Base-by-base conservation (phyloP, 23 tunicate species). In the Clavelina lepadiformis region DNA sequence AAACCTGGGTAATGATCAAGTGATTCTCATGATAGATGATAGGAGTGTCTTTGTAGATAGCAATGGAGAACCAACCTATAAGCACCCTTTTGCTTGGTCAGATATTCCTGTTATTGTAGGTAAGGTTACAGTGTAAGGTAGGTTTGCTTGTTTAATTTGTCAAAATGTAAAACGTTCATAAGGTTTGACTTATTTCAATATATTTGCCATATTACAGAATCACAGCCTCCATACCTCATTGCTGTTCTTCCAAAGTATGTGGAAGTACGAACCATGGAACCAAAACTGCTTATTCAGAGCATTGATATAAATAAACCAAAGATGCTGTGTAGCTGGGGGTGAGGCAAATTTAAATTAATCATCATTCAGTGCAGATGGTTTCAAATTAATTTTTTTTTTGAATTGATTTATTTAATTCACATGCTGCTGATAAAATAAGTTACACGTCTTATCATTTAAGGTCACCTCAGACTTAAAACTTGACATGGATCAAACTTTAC, bases 201-300 rank as follows among this genome's bases (percentile, higher is more conserved):
- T n/a, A 21, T 55, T 55, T 55, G 15, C 13, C 15, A 26, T 8
- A 13, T 56, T 28, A 0, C 28, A 85, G 94, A 71, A 35, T 69
- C 94, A 7, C 83, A 89, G 31, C 67, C 77, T 5, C 97, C 97
- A 1, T 89, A 75, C 51, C 56, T 89, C 5, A 54, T 89, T 3
- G 84, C 83, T 3, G 51, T 89, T 54, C 32, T 89, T 28, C 75
- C 89, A 26, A 77, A 76, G 5, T 89, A 62, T 38, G 36, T 89
- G n/a, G 97, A 89, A 70, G 63, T 89, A 2, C 74, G 97, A 31
- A 89, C 97, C 0, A 37, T 75, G 15, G 79, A 89, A 29, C 97
- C 97, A 24, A 69, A 65, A 33, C 41, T 67, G 7, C 53, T 82
- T n/a, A 75, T 89, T 32, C 97, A 89, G 57, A 89, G 71, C 26